A percentile compares a stretch with the other conserved stretches of the same genome.
Conservation (phyloP, 2,797 vertebrate species). For the Cryptoprocta ferox region DNA sequence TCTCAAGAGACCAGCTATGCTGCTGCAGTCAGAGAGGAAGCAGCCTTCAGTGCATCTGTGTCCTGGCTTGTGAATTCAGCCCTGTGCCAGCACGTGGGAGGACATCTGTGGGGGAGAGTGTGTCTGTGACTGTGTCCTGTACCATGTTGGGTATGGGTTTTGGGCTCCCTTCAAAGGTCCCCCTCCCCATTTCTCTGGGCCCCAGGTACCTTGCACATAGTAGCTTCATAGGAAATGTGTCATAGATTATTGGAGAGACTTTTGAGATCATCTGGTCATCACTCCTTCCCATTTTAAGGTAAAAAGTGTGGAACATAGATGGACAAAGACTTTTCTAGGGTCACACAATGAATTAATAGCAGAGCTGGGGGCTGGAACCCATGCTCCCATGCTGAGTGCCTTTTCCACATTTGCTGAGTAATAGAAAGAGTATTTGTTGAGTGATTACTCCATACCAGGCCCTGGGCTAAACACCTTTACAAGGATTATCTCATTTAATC, state of each 20-base stretch:
- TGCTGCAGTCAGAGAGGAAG: conserved; percentile 64
- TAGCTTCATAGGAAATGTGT: not conserved
- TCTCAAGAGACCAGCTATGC: conserved; percentile 65
- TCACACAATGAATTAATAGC: conserved; percentile 18
- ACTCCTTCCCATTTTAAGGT: not conserved
- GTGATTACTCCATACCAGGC: conserved; percentile 22
- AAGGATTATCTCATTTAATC: conserved; percentile 47
- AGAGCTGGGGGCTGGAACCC: not conserved
- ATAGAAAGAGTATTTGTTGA: conserved; percentile 43
- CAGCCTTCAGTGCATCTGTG: conserved; percentile 57
- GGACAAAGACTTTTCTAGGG: conserved; percentile 1
- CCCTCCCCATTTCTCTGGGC: not conserved
- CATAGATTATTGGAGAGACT: not conserved
- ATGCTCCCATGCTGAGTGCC: not conserved
- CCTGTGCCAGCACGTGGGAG: conserved; percentile 72
- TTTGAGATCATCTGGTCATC: conserved; percentile 24
- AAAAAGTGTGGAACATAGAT: not conserved
- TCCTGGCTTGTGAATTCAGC: conserved; percentile 60
- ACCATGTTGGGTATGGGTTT: not conserved
- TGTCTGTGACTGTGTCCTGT: conserved; percentile 19
- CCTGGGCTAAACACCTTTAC: conserved; percentile 49
- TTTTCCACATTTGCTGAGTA: conserved; percentile 39
- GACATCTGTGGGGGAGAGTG: not conserved
- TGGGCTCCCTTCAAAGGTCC: not conserved
- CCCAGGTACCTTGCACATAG: not conserved